Percentiles rank a stretch among this genome's conserved stretches.
These are phyloP conservation scores for Neomonachus schauinslandi DNA, from an alignment of 2,113 vertebrate species.

Conservation along the genomic window DNA sequence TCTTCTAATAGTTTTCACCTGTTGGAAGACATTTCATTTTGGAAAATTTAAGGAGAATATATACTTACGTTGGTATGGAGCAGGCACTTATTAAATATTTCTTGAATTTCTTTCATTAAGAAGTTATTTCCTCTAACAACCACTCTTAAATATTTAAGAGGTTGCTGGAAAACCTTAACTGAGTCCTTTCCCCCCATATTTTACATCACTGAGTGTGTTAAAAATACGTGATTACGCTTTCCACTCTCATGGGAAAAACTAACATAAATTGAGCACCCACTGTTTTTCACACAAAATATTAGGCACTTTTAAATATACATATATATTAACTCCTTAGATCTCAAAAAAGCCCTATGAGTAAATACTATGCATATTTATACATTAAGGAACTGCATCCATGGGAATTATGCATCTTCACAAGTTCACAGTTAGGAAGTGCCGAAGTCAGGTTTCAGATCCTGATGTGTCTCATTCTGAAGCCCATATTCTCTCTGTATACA, in stretches of 20 bases:
- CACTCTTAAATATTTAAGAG: neutral
- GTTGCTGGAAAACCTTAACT: neutral
- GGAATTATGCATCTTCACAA: neutral
- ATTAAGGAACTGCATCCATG: neutral
- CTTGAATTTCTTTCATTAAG: slow-evolving; percentile 28
- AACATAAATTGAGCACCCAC: neutral
- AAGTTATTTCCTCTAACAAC: neutral
- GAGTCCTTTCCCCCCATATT: neutral
- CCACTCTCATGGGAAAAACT: neutral
- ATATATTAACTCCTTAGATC: neutral
- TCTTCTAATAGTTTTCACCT: neutral
- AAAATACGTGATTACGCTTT: neutral
- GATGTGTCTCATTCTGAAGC: neutral
- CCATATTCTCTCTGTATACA: neutral
- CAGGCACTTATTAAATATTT: neutral
- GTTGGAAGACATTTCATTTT: neutral
- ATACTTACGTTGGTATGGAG: neutral
- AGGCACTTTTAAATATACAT: neutral
- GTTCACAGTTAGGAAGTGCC: neutral
- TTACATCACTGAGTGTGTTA: neutral
- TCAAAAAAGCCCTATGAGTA: neutral
- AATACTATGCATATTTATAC: neutral
- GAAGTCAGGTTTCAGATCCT: neutral
- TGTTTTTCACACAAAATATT: neutral
- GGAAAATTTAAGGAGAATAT: neutral